phyloP scores from a whole-genome alignment of 2,797 vertebrate genomes.

The Oreortyx pictus region DNA sequence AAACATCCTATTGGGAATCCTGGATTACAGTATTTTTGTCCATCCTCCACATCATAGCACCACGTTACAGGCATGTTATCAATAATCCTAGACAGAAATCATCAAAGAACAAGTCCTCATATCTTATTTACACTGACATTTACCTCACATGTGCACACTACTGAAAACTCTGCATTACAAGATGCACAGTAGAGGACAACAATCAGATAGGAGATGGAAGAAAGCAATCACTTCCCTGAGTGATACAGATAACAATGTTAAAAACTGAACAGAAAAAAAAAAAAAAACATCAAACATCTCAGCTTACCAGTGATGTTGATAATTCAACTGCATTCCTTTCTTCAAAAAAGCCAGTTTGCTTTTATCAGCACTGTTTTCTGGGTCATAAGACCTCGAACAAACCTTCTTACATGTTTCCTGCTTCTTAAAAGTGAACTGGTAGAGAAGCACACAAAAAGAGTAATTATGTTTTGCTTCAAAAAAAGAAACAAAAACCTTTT shows the following conservation, averaged over 20 bases:
- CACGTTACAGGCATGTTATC: slow-evolving; percentile 96
- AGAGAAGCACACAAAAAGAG: not conserved
- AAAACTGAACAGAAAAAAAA: not conserved
- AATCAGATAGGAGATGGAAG: not conserved
- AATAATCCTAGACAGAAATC: slow-evolving; percentile 84
- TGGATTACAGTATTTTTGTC: slow-evolving; percentile 89
- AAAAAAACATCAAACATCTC: not conserved
- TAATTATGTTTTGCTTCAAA: not conserved
- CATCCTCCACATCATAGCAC: slow-evolving; percentile 90
- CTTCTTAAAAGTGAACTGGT: slow-evolving; percentile 88
- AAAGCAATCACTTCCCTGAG: not conserved
- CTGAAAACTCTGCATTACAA: not conserved
- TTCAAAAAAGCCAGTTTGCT: slow-evolving; percentile 88
- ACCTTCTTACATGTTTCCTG: slow-evolving; percentile 79
- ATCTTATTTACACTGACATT: not conserved
- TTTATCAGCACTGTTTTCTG: slow-evolving; percentile 65
- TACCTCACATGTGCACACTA: not conserved
- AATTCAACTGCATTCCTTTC: slow-evolving; percentile 92
- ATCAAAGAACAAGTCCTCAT: slow-evolving; percentile 1
- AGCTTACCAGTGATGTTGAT: slow-evolving; percentile 91
- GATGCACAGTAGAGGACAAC: not conserved
- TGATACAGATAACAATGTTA: not conserved
- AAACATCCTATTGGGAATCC: slow-evolving; percentile 93
- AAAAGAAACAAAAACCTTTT: not conserved
- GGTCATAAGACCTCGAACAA: slow-evolving; percentile 84